Conservation (phyloP, 2,888 invertebrate species). For the Tenodera sinensis region DNA sequence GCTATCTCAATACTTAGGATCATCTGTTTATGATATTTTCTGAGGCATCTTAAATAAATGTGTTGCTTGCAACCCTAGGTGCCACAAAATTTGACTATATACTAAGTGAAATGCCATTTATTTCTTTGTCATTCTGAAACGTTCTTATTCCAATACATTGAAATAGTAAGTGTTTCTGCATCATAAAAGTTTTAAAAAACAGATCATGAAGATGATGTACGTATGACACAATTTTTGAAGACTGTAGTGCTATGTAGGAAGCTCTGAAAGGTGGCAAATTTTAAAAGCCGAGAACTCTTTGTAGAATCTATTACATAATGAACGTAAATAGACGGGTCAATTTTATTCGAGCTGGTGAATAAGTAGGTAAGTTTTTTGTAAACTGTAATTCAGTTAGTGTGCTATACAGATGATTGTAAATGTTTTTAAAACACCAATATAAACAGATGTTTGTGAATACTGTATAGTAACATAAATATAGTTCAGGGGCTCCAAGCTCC, state of each 20-base stretch:
- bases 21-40: too few species aligned
- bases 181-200: neutral
- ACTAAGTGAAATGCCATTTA: neutral
- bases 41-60: too few species aligned
- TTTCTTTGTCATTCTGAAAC: neutral
- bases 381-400: neutral
- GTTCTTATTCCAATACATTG: neutral
- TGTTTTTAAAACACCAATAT: neutral
- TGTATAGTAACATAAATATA: neutral
- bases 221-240: neutral
- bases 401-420: neutral
- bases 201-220: too few species aligned
- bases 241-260: neutral
- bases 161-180: neutral
- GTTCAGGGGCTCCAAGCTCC: neutral
- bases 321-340: neutral
- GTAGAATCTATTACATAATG: neutral
- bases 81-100: neutral
- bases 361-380: neutral
- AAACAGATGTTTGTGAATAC: neutral
- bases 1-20: too few species aligned
- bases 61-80: too few species aligned
- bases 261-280: neutral
- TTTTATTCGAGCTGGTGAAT: neutral
- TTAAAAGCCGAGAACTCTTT: neutral